Conservation (phyloP, 1,140 invertebrate genomes). For the Conus betulinus region DNA sequence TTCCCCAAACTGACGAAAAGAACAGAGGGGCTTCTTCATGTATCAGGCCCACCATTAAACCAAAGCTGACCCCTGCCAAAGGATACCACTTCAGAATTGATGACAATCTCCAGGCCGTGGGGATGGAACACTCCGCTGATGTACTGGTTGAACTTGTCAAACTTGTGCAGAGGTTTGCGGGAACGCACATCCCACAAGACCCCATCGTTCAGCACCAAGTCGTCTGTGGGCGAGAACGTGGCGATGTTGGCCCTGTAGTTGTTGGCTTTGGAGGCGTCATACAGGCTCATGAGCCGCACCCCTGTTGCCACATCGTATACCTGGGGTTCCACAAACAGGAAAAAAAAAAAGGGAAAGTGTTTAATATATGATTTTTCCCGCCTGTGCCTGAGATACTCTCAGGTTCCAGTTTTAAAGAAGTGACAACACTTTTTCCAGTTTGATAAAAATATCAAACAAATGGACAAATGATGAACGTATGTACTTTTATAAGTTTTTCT, state of each 20-base stretch:
- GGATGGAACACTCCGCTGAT: slow-evolving; percentile 98
- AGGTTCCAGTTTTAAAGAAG: no score
- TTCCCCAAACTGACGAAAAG: no score
- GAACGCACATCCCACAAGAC: slow-evolving; percentile 96
- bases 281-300: slow-evolving; percentile 83
- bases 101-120: slow-evolving; percentile 89
- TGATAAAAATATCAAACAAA: no score
- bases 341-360: background rate
- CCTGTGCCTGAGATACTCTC: no score
- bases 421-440: no score
- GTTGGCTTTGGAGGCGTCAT: slow-evolving; percentile 87
- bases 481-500: no score
- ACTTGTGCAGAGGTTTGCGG: slow-evolving; percentile 86
- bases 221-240: slow-evolving; percentile 94
- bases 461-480: no score
- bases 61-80: slow-evolving; percentile 39
- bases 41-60: background rate
- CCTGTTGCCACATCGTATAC: slow-evolving; percentile 94
- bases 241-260: slow-evolving; percentile 95
- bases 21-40: no score
- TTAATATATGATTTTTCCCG: no score
- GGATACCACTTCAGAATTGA: slow-evolving; percentile 80
- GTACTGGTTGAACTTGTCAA: slow-evolving; percentile 97
- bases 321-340: slow-evolving; percentile 73
- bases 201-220: slow-evolving; percentile 95